Percentiles rank a stretch among this genome's conserved stretches.
These are phyloP conservation scores for Petrosia ficiformis DNA, from an alignment of 37 sponge, comb jelly and placozoan genomes.

Conservation along the genomic window DNA sequence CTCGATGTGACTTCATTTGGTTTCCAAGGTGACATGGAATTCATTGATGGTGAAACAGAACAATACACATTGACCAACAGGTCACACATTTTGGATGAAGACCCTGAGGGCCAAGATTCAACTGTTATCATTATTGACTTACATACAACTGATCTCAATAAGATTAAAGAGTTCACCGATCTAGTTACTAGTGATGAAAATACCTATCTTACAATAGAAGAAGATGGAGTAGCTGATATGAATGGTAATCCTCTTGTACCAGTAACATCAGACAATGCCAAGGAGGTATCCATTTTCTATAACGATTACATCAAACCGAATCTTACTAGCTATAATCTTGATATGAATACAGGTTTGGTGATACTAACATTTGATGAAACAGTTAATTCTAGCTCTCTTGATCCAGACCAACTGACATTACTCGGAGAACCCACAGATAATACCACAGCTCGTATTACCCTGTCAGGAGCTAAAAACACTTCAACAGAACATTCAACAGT, in stretches of 20 bases:
- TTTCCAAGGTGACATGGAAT: conserved; percentile 30
- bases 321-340: conserved; percentile 56
- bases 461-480: conserved; percentile 47
- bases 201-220: conserved; percentile 51
- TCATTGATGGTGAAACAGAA: neutral
- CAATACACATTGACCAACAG: conserved; percentile 42
- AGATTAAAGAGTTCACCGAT: conserved; percentile 57
- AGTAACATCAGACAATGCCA: neutral
- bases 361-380: conserved; percentile 77
- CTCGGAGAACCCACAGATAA: conserved; percentile 26
- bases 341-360: conserved; percentile 71
- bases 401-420: conserved; percentile 43
- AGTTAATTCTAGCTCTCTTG: conserved; percentile 62
- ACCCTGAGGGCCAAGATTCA: conserved; percentile 64
- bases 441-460: conserved; percentile 19
- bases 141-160: conserved; percentile 62
- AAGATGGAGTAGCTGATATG: conserved; percentile 59
- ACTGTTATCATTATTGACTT: conserved; percentile 66
- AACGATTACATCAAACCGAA: conserved; percentile 53
- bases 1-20: conserved; percentile 44
- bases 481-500: conserved; percentile 42
- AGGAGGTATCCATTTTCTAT: conserved; percentile 21
- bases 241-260: conserved; percentile 43
- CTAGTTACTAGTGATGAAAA: conserved; percentile 43
- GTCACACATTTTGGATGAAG: conserved; percentile 38